These are phyloP conservation scores for Loris lydekkerianus DNA, from an alignment of 2,797 vertebrate genomes.

Conservation along the genomic window DNA sequence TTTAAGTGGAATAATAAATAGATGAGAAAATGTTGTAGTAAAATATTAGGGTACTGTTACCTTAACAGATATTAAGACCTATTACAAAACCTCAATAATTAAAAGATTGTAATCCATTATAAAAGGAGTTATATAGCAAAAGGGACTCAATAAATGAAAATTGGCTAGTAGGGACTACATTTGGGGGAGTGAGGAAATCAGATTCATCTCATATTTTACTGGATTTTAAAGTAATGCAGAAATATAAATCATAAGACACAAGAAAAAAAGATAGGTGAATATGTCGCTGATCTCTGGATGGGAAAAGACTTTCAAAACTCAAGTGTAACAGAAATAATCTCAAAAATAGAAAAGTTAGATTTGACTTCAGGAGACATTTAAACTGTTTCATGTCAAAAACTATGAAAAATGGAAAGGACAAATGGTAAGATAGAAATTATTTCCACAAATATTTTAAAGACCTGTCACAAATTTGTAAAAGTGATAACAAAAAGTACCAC, in stretches of 20 bases:
- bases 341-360: slow-evolving; percentile 53
- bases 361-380: slow-evolving; percentile 40
- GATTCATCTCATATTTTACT: slow-evolving; percentile 25
- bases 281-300: slow-evolving; percentile 36
- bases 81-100: slow-evolving; percentile 43
- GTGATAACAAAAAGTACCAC: slow-evolving; percentile 1
- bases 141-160: slow-evolving; percentile 28
- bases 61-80: background rate
- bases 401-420: slow-evolving; percentile 16
- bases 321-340: slow-evolving; percentile 59
- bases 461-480: slow-evolving; percentile 50
- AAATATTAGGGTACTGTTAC: slow-evolving; percentile 5
- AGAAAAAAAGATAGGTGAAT: slow-evolving; percentile 51
- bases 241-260: slow-evolving; percentile 36
- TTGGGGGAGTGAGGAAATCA: background rate
- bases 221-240: slow-evolving; percentile 40
- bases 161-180: background rate
- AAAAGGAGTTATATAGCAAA: slow-evolving; percentile 39
- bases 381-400: slow-evolving; percentile 53
- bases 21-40: slow-evolving; percentile 44
- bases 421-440: slow-evolving; percentile 10
- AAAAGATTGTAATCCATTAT: slow-evolving; percentile 16
- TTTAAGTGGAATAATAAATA: slow-evolving; percentile 39
- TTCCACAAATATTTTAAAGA: slow-evolving; percentile 41
- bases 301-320: slow-evolving; percentile 15